Evolutionary conservation across 2,113 vertebrate genomes (phyloP).

Genomic region (Struthidea cinerea): DNA sequence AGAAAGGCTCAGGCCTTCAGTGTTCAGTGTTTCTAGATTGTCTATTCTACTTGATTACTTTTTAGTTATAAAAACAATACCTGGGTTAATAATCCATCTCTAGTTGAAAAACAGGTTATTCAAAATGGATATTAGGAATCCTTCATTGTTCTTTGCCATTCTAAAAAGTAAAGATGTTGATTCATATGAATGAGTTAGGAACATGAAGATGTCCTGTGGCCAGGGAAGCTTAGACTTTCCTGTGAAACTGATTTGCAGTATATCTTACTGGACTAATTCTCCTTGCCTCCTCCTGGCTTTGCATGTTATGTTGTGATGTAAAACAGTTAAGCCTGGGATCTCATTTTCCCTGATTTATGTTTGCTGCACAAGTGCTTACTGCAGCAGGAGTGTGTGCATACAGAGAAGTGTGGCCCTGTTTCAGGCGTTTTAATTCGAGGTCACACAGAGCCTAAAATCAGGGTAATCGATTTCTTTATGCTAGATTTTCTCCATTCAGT

Average conservation of each 20-base stretch:
- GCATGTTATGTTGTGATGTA: background rate
- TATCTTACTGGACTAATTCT: background rate
- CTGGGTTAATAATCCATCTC: background rate
- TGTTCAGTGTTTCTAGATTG: background rate
- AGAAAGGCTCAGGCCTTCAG: background rate
- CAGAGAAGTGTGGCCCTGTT: background rate
- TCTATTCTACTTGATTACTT: background rate
- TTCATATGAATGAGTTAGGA: background rate
- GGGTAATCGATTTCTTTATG: background rate
- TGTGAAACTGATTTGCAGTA: background rate
- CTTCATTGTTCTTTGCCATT: background rate
- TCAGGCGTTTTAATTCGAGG: background rate
- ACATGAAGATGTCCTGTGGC: background rate
- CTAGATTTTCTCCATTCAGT: background rate
- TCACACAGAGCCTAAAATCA: background rate
- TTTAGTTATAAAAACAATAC: background rate
- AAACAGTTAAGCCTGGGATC: background rate
- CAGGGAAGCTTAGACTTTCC: background rate
- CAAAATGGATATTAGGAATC: background rate
- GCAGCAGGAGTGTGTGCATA: background rate
- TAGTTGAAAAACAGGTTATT: background rate
- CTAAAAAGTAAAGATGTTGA: background rate
- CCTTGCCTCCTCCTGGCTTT: background rate
- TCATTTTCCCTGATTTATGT: background rate
- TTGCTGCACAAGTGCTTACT: background rate